Evolutionary conservation across 2,888 invertebrate genomes (phyloP).

Genomic region (Meloe dianella): DNA sequence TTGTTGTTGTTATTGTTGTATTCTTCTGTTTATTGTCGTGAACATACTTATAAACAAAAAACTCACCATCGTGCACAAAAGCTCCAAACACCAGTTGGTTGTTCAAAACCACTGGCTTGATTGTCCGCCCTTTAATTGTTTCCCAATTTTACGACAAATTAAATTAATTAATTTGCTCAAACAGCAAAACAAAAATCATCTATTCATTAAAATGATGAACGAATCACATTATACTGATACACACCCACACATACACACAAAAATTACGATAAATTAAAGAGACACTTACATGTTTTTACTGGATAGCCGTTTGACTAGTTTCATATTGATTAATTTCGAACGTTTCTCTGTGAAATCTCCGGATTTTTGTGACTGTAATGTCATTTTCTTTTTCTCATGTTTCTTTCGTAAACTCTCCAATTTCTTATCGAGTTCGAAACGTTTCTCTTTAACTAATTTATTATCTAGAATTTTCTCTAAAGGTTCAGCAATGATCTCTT

Average conservation of each 20-base stretch:
- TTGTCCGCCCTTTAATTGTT: conserved; percentile 31
- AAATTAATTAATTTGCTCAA: conserved; percentile 24
- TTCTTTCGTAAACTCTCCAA: conserved; percentile 81
- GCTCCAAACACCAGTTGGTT: conserved; percentile 41
- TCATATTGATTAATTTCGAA: conserved; percentile 77
- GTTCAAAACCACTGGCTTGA: conserved; percentile 36
- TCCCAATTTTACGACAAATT: conserved; percentile 31
- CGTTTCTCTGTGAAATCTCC: conserved; percentile 68
- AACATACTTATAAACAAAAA: conserved; percentile 17
- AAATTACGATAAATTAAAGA: background rate
- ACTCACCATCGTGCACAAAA: conserved; percentile 42
- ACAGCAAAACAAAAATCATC: conserved; percentile 10
- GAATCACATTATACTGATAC: no score
- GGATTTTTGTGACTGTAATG: conserved; percentile 65
- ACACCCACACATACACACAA: background rate
- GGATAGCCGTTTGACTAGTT: conserved; percentile 76
- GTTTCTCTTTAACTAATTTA: conserved; percentile 83
- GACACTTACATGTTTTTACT: conserved; percentile 78
- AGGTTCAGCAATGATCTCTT: conserved; percentile 75
- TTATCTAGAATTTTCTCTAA: conserved; percentile 80
- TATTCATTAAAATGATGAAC: background rate
- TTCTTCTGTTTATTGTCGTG: background rate
- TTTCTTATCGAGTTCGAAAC: conserved; percentile 85
- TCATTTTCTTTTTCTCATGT: conserved; percentile 77
- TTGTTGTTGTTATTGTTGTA: conserved; percentile 4